phyloP scores from a whole-genome alignment of 1,140 invertebrate species.

The Drosophila cardini region DNA sequence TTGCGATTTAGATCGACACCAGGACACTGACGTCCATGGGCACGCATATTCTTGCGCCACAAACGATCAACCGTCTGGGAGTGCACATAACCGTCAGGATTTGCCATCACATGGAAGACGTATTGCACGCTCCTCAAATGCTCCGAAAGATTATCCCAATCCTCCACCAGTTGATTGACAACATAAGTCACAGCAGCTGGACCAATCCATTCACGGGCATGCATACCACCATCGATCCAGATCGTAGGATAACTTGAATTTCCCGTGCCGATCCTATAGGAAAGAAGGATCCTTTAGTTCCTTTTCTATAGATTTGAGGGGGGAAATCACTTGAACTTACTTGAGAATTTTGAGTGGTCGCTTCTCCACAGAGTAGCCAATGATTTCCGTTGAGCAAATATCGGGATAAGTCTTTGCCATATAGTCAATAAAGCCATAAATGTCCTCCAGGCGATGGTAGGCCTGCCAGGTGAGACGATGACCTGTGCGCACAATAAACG shows the following conservation, averaged over 20 bases:
- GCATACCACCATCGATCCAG: slow-evolving; percentile 92
- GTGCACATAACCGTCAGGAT: slow-evolving; percentile 95
- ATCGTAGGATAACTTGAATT: slow-evolving; percentile 87
- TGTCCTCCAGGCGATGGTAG: slow-evolving; percentile 90
- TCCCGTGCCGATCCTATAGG: slow-evolving; percentile 88
- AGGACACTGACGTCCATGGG: slow-evolving; percentile 87
- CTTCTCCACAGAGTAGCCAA: slow-evolving; percentile 91
- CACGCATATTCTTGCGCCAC: slow-evolving; percentile 92
- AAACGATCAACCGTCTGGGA: slow-evolving; percentile 90
- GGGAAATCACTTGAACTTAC: slow-evolving; percentile 43
- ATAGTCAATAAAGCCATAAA: slow-evolving; percentile 90
- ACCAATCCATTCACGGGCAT: slow-evolving; percentile 96
- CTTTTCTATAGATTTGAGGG: neutral
- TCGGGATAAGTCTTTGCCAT: slow-evolving; percentile 90
- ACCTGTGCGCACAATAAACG: slow-evolving; percentile 84
- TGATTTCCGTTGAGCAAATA: slow-evolving; percentile 88
- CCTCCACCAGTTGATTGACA: slow-evolving; percentile 91
- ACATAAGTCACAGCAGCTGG: slow-evolving; percentile 94
- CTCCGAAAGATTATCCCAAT: slow-evolving; percentile 88
- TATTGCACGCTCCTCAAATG: slow-evolving; percentile 92
- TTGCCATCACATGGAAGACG: slow-evolving; percentile 92
- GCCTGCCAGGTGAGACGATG: slow-evolving; percentile 93
- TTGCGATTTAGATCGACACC: slow-evolving; percentile 94
- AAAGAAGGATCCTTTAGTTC: neutral
- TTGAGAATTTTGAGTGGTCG: slow-evolving; percentile 89